Conservation (phyloP, 2,113 vertebrate genomes). For the Semnornis frantzii region DNA sequence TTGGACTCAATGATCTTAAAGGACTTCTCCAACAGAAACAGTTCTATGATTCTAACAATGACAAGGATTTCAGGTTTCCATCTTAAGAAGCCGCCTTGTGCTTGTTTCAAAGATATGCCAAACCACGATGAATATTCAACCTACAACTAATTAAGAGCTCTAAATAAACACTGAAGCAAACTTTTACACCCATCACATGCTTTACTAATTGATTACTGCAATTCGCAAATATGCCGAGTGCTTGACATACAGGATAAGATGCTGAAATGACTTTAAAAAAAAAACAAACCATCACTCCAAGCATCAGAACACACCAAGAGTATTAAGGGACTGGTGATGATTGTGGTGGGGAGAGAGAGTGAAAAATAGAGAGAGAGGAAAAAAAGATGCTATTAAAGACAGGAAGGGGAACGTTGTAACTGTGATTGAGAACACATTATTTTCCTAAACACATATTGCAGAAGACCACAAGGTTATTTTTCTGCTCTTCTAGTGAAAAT, state of each 20-base stretch:
- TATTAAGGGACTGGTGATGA: neutral
- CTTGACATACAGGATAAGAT: neutral
- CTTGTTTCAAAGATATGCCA: neutral
- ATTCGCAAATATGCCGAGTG: neutral
- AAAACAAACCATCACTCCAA: neutral
- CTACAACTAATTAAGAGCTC: constrained; percentile 31
- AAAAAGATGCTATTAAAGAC: neutral
- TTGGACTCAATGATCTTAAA: too few species aligned
- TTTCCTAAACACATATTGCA: constrained; percentile 32
- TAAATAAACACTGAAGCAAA: neutral
- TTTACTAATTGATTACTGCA: neutral
- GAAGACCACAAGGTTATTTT: neutral
- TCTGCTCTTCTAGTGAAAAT: constrained; percentile 23
- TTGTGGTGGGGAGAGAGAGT: neutral
- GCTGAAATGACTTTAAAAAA: constrained; percentile 10
- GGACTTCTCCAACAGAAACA: too few species aligned
- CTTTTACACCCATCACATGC: neutral
- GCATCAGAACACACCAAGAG: neutral
- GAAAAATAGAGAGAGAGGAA: neutral
- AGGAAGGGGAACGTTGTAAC: neutral
- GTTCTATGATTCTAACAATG: neutral
- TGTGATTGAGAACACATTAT: constrained; percentile 31
- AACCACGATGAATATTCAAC: neutral
- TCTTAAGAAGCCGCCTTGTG: neutral
- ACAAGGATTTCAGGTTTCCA: constrained; percentile 6